phyloP scores from a whole-genome alignment of 1,140 invertebrate species.

The Polyergus mexicanus region DNA sequence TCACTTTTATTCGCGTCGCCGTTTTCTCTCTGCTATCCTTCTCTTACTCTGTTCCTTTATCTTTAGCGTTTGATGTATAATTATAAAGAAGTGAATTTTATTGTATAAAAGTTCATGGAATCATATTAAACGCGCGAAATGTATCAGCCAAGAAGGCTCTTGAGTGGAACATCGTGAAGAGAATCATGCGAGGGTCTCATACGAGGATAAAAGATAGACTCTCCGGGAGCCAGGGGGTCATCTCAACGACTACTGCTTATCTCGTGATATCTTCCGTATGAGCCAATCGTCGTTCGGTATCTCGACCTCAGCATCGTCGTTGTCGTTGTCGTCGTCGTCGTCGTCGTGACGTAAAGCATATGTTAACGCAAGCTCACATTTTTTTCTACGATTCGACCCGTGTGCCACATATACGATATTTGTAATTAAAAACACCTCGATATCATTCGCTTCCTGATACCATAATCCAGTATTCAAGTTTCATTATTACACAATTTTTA shows the following conservation, averaged over 20 bases:
- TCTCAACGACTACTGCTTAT: constrained; percentile 64
- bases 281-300: constrained; percentile 73
- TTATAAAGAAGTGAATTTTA: not conserved
- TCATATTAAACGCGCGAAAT: constrained; percentile 23
- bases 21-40: not conserved
- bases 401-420: not conserved
- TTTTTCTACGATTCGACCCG: not conserved
- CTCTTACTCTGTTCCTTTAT: not conserved
- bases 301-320: constrained; percentile 65
- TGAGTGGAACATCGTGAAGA: not conserved
- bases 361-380: not conserved
- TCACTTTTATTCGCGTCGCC: not conserved
- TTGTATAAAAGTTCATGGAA: not conserved
- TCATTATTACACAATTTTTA: not conserved
- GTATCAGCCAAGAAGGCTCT: constrained; percentile 12
- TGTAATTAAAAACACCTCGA: not conserved
- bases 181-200: not conserved
- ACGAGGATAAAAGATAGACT: constrained; percentile 39
- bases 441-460: not conserved
- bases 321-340: constrained; percentile 20
- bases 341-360: constrained; percentile 59
- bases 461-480: not conserved
- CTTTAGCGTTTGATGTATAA: not conserved
- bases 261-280: constrained; percentile 67
- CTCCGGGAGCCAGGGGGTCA: constrained; percentile 69